Base-by-base conservation (phyloP, 2,113 vertebrate genomes). In the Burhinus oedicnemus region DNA sequence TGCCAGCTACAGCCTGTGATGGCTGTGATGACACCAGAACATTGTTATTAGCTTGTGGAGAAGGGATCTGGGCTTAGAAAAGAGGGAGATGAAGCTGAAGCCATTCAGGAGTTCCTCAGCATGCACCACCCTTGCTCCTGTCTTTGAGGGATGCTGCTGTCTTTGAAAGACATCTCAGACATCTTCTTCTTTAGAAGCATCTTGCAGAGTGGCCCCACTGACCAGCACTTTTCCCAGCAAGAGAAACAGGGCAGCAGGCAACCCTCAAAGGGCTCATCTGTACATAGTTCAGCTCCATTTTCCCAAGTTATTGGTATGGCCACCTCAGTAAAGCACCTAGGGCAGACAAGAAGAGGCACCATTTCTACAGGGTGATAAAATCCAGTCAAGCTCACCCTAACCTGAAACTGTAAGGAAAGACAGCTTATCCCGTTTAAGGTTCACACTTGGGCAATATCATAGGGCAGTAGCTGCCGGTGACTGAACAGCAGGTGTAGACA, bases 211-310 rank as follows among this genome's bases (percentile, higher is more conserved):
- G 17, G 9, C 7, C 10, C 15, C 49, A n/a, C 8, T 75, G 61
- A 60, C 25, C 36, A 87, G 32, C 32, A 68, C 13, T 87, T 42
- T 72, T 78, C 32, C 44, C 25, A 85, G 49, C 21, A 83, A n/a
- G 32, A 6, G 30, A 88, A 88, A 69, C 20, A 3, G 11, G 27
- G 54, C 58, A 90, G 27, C 26, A 23, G 45, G 29, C 16, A 88
- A 29, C 7, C 36, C 34, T 49, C 23, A 52, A 54, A 77, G 12
- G 30, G 15, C 40, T 92, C 34, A 68, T 29, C 62, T 69, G 8
- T 34, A 45, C 0, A 1, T 20, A 16, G 6, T 8, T 62, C 25
- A 62, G 21, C 6, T 6, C 26, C 4, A 2, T 69, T 87, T 77
- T 80, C 30, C 62, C 45, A 77, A 58, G 25, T 15, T 65, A 42